A percentile compares a stretch with the other conserved stretches of the same genome.
Conservation (phyloP, 2,888 invertebrate genomes). For the Harpagoxenus sublaevis region DNA sequence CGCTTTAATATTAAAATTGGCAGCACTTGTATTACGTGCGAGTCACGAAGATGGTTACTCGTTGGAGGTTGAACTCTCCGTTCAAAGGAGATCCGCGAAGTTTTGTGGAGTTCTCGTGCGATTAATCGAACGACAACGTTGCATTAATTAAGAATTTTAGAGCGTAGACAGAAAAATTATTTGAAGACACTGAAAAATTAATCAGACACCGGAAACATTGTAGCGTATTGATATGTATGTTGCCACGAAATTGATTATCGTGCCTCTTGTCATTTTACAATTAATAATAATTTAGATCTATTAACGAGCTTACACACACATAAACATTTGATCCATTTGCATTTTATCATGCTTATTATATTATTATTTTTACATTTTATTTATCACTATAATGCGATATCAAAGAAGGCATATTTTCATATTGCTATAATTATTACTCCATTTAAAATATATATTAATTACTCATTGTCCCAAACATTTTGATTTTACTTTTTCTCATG, state of each 20-base stretch:
- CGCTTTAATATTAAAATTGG: conserved; percentile 57
- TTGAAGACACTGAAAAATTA: neutral
- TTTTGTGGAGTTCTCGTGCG: conserved; percentile 17
- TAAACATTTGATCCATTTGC: neutral
- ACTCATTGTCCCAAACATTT: neutral
- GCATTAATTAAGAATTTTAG: conserved; percentile 1
- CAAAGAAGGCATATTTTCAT: neutral
- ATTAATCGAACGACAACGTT: conserved; percentile 17
- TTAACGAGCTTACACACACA: neutral
- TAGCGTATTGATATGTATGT: neutral
- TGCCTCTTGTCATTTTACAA: neutral
- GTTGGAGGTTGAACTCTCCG: conserved; percentile 4
- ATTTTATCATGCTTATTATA: neutral
- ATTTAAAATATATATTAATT: neutral
- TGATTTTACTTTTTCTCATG: neutral
- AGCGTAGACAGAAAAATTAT: neutral
- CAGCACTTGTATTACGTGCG: conserved; percentile 32
- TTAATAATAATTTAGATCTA: neutral
- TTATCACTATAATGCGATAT: neutral
- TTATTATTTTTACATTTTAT: conserved; percentile 14
- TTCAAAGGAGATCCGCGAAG: conserved; percentile 33
- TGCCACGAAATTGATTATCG: neutral
- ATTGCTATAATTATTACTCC: neutral
- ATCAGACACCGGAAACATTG: neutral
- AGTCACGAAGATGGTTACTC: conserved; percentile 26